Evolutionary conservation across 2,888 invertebrate genomes (phyloP).

Genomic region (Apamea epomidion): DNA sequence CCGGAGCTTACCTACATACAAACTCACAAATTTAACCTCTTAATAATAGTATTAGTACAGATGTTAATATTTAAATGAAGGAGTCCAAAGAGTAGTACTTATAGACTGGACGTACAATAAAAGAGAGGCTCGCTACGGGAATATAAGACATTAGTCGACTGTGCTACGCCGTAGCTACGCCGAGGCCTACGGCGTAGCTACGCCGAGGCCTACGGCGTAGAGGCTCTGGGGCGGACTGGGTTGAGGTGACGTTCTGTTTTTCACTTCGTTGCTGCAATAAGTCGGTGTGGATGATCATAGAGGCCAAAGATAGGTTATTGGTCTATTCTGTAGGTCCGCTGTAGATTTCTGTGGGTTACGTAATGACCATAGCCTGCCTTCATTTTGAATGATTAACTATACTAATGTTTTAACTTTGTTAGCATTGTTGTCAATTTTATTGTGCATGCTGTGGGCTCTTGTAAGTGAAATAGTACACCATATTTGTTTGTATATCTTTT

Average conservation of each 20-base stretch:
- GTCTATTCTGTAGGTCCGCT: neutral
- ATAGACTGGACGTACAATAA: neutral
- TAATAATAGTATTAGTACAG: neutral
- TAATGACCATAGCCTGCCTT: too few species aligned
- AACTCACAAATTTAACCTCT: neutral
- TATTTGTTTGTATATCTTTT: neutral
- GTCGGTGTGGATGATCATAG: neutral
- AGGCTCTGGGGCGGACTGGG: constrained; percentile 4
- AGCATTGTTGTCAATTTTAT: neutral
- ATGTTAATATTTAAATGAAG: neutral
- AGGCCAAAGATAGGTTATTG: neutral
- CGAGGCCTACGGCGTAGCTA: constrained; percentile 29
- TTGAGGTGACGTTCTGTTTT: neutral
- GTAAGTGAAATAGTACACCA: neutral
- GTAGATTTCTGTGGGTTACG: neutral
- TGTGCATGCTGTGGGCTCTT: too few species aligned
- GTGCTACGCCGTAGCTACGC: constrained; percentile 37
- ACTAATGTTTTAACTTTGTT: neutral
- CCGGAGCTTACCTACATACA: neutral
- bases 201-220: constrained; percentile 42
- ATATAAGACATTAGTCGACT: constrained; percentile 2
- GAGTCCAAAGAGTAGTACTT: neutral
- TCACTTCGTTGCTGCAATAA: neutral
- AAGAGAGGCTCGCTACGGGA: neutral
- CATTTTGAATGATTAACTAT: neutral